Conservation (phyloP, 2,113 vertebrate genomes). For the Anguilla japonica region DNA sequence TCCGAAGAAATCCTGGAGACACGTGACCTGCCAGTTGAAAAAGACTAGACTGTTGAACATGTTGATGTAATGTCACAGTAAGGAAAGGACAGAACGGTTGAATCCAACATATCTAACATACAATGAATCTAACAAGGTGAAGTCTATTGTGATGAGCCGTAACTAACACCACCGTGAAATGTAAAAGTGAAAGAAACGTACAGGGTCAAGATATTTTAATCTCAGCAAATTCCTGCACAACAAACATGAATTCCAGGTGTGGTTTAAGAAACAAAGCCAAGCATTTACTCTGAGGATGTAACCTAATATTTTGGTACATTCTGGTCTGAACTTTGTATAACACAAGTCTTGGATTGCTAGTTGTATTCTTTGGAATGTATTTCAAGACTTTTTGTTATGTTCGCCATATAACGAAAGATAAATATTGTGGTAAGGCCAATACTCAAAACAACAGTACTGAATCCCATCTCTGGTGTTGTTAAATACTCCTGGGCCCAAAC, state of each 20-base stretch:
- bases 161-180: background rate
- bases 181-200: background rate
- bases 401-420: background rate
- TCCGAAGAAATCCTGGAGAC: slow-evolving; percentile 98
- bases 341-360: background rate
- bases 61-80: background rate
- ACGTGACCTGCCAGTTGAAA: slow-evolving; percentile 79
- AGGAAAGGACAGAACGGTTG: background rate
- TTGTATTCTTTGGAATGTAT: background rate
- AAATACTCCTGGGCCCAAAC: background rate
- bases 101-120: background rate
- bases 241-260: background rate
- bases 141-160: background rate
- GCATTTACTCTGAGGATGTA: background rate
- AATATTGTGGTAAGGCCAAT: background rate
- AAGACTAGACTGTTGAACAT: background rate
- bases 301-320: no score
- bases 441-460: background rate
- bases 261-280: background rate
- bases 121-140: background rate
- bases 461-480: background rate
- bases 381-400: background rate
- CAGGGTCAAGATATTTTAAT: background rate
- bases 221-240: background rate
- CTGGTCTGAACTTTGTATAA: background rate